Conservation (phyloP, 2,888 invertebrate genomes). For the Nephrotoma guestfalica region DNA sequence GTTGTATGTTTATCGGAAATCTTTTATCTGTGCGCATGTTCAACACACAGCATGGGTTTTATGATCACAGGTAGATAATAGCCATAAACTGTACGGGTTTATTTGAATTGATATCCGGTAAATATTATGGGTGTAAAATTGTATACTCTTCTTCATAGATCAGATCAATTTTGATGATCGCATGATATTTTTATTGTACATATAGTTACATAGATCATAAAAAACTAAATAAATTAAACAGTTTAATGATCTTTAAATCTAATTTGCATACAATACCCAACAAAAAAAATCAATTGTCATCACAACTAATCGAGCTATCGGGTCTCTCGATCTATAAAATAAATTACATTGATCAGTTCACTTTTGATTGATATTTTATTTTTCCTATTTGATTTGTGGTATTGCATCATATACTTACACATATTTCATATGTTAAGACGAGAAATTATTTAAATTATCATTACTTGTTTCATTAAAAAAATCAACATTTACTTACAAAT, state of each 20-base stretch:
- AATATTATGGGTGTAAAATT: neutral
- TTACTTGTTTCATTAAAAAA: neutral
- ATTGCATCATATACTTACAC: neutral
- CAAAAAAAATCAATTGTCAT: neutral
- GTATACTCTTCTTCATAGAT: neutral
- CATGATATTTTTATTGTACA: neutral
- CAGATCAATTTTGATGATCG: neutral
- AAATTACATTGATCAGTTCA: neutral
- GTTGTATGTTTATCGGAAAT: neutral
- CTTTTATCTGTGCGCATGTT: neutral
- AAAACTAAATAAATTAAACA: neutral
- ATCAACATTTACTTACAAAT: neutral
- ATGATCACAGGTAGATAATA: neutral
- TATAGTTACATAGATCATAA: neutral
- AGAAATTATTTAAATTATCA: neutral
- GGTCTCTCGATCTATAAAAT: neutral
- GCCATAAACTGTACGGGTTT: neutral
- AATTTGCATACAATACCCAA: neutral
- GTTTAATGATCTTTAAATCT: neutral
- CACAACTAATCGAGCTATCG: neutral
- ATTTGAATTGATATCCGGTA: neutral
- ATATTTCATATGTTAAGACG: neutral
- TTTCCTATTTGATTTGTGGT: neutral
- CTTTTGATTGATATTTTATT: neutral
- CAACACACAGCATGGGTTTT: neutral